These are phyloP conservation scores for Drosophila tristis DNA, from an alignment of 1,140 invertebrate genomes.

Conservation along the genomic window DNA sequence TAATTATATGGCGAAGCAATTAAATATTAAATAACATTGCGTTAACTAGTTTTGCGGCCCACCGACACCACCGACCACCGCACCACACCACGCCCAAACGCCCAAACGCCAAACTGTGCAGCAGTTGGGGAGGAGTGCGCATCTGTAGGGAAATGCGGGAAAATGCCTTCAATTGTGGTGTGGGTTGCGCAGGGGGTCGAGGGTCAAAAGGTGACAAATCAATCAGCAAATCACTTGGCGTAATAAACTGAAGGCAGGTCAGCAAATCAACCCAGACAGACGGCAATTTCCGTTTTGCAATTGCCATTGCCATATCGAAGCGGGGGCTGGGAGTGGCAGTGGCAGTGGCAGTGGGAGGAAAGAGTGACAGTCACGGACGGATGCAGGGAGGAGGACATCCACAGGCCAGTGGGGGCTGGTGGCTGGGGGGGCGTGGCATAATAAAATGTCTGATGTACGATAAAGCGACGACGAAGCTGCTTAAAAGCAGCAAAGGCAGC, in stretches of 20 bases:
- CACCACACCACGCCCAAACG: too few species aligned
- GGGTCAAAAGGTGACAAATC: constrained; percentile 68
- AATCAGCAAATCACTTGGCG: constrained; percentile 71
- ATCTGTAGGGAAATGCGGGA: background rate
- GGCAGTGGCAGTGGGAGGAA: background rate
- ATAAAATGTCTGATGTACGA: constrained; percentile 75
- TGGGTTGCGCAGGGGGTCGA: constrained; percentile 10
- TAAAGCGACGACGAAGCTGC: constrained; percentile 58
- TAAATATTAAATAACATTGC: constrained; percentile 72
- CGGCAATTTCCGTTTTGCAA: constrained; percentile 75
- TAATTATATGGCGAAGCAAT: constrained; percentile 77
- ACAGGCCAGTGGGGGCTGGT: too few species aligned
- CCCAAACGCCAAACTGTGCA: constrained; percentile 13
- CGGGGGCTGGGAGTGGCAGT: background rate
- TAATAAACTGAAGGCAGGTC: constrained; percentile 70
- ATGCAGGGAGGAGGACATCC: background rate
- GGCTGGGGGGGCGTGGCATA: constrained; percentile 39
- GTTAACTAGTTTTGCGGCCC: constrained; percentile 67
- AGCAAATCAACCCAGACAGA: constrained; percentile 72
- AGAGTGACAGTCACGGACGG: constrained; percentile 12
- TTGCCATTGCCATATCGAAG: constrained; percentile 46
- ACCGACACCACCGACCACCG: background rate
- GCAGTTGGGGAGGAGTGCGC: background rate
- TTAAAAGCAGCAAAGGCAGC: constrained; percentile 41
- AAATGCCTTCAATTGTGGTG: constrained; percentile 11